Conservation (phyloP, 2,888 invertebrate species). For the Luperina testacea region DNA sequence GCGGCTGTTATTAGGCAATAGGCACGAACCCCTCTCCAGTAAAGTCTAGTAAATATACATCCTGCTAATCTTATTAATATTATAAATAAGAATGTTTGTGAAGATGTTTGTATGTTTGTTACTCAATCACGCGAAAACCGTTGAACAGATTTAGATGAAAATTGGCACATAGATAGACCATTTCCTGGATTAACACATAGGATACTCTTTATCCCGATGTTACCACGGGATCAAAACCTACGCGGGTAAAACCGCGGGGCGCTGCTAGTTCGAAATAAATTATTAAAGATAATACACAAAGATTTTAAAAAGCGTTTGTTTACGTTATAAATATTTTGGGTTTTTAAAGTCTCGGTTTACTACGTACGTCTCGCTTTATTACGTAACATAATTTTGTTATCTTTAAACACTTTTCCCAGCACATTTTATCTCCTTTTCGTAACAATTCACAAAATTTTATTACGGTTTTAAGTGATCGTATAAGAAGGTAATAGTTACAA, state of each 20-base stretch:
- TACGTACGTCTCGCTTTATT: neutral
- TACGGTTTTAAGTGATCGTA: neutral
- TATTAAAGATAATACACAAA: neutral
- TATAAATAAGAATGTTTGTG: too few species aligned
- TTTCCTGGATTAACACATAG: too few species aligned
- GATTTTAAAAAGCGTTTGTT: neutral
- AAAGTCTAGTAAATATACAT: neutral
- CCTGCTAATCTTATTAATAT: too few species aligned
- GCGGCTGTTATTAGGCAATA: too few species aligned
- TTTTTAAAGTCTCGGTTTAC: slow-evolving; percentile 3
- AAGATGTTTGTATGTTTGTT: too few species aligned
- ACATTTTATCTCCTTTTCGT: slow-evolving; percentile 21
- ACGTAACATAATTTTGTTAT: slow-evolving; percentile 20
- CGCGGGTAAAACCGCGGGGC: too few species aligned
- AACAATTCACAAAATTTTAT: slow-evolving; percentile 26
- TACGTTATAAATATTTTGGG: slow-evolving; percentile 29
- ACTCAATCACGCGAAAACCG: too few species aligned
- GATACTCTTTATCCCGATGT: too few species aligned
- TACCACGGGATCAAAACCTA: too few species aligned
- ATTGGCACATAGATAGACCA: too few species aligned
- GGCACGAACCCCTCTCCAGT: too few species aligned
- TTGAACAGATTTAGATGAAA: too few species aligned
- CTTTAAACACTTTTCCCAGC: slow-evolving; percentile 22
- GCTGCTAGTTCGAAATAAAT: neutral
- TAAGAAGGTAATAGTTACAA: neutral